Evolutionary conservation across 2,797 vertebrate genomes (phyloP), one percentile per base, ranked within the genome.

Genomic region (Cryptoblepharus egeriae): DNA sequence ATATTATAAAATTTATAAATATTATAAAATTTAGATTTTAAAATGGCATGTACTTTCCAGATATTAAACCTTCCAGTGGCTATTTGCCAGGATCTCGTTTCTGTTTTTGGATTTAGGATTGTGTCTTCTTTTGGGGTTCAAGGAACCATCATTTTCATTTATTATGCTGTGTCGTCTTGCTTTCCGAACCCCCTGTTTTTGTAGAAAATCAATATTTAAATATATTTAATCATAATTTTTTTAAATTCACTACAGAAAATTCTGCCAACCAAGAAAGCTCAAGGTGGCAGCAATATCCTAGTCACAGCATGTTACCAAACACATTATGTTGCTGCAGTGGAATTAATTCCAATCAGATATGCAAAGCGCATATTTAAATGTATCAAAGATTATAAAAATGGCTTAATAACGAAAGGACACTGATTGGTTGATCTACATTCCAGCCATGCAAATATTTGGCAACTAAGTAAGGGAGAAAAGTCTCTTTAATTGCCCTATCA

Each of bases 321-420:
- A 3, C 39, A 30, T 3, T 3, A 84, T 83, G 87, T 80, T 80
- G 81, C 63, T 20, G 64, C 71, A 26, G 24, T 0, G 0, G 45
- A 28, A 68, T 39, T 3, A 65, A 63, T 91, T 73, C 24, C 79
- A 92, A 89, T 87, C 73, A 83, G 83, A 91, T 88, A 91, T 87
- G 92, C 24, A 88, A 88, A 91, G 77, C 45, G n/a, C 60, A 16
- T 85, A 77, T 83, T 86, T 90, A 90, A 92, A 88, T 75, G 86
- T 80, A 89, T 81, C 74, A 4, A 84, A 88, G 77, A 81, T 90
- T 79, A 81, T 75, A 90, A 88, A 79, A 87, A 49, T 90, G 81
- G 88, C 72, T 90, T 93, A 91, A 91, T 89, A 93, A 88, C 81
- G 32, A 85, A 82, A 89, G 88, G 35, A 90, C 89, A 80, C 83